Evolutionary conservation across 2,797 vertebrate genomes (phyloP).

Genomic region (Rhynchotus rufescens): DNA sequence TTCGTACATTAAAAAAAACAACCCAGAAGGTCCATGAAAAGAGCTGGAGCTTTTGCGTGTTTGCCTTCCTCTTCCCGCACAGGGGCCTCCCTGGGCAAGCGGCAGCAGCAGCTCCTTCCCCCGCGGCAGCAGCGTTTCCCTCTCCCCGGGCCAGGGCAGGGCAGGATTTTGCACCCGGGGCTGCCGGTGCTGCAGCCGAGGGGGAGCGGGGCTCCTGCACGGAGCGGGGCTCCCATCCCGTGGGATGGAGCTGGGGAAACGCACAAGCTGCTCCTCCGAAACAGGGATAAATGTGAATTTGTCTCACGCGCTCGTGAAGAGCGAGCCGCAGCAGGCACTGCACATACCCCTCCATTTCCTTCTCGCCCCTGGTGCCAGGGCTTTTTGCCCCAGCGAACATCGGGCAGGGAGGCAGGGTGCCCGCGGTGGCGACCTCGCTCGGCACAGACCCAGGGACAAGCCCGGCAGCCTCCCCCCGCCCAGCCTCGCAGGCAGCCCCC

Average conservation of each 20-base stretch:
- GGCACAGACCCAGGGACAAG: neutral
- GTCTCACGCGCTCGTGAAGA: neutral
- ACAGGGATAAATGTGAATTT: neutral
- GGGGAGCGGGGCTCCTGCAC: neutral
- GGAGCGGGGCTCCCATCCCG: neutral
- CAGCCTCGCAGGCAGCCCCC: fast-evolving
- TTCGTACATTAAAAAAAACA: neutral
- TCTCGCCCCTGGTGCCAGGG: neutral
- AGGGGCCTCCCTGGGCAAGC: neutral
- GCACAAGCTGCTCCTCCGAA: neutral
- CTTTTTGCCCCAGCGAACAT: neutral
- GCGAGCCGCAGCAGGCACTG: neutral
- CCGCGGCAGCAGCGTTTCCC: neutral
- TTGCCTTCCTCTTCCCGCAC: fast-evolving
- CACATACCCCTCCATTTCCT: neutral
- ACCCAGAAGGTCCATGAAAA: neutral
- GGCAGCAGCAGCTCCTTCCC: neutral
- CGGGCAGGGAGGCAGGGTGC: too few relatives aligned
- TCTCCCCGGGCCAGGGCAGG: neutral
- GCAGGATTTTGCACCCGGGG: too few relatives aligned
- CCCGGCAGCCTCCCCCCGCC: neutral
- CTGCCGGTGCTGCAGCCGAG: neutral
- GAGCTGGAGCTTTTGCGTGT: neutral
- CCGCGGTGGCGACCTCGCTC: neutral
- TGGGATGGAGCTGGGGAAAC: too few relatives aligned